Evolutionary conservation across 2,113 vertebrate species (phyloP).

Genomic region (Andinoacara biseriatus): DNA sequence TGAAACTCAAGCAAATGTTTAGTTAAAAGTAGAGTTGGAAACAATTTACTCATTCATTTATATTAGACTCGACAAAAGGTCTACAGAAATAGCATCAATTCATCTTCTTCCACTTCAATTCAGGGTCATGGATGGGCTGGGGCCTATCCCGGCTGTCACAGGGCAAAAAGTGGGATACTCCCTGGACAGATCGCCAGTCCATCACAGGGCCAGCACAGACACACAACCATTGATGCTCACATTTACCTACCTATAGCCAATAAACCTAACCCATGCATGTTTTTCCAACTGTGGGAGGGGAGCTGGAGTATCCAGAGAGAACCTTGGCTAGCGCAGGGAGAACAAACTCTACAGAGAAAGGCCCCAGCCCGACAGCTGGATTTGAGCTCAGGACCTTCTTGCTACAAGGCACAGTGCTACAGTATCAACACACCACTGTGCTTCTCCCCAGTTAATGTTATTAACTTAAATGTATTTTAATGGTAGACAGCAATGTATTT

Average conservation of each 20-base stretch:
- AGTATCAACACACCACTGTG: background rate
- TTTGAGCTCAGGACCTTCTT: background rate
- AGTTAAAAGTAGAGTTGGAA: rapidly evolving
- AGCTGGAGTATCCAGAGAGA: background rate
- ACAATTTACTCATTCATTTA: background rate
- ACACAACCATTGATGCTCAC: background rate
- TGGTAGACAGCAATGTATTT: background rate
- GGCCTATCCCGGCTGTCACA: too few species aligned
- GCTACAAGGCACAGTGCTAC: background rate
- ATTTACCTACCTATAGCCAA: background rate
- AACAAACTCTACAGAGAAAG: background rate
- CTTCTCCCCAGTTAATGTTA: background rate
- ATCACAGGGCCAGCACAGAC: background rate
- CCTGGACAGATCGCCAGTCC: background rate
- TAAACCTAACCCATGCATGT: background rate
- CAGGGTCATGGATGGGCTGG: too few species aligned
- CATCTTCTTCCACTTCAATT: too few species aligned
- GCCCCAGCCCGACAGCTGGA: background rate
- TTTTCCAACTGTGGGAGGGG: background rate
- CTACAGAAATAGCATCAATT: background rate
- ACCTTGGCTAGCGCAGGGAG: too few species aligned
- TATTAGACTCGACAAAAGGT: background rate
- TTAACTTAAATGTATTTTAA: background rate
- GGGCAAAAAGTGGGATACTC: too few species aligned
- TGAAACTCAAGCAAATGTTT: rapidly evolving